Evolutionary conservation across 2,888 invertebrate genomes (phyloP), one percentile per base, ranked within the genome.

Genomic region (Meteorus colon): DNA sequence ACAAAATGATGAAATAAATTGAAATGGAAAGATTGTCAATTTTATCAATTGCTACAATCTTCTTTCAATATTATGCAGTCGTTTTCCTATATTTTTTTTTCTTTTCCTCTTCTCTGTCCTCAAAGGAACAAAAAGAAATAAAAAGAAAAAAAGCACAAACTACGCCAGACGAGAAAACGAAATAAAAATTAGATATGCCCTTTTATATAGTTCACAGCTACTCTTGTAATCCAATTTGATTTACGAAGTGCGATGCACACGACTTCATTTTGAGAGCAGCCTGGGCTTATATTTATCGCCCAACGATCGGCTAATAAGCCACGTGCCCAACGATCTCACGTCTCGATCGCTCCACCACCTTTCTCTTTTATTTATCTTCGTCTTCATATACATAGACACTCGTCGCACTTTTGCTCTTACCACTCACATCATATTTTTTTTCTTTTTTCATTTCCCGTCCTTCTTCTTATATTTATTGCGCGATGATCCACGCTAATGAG

Each of bases 241-340:
- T 75, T 75, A 75, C 67, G 60, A 60, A 45, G 75, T 75, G 72
- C 66, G 55, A 75, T 75, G 75, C 75, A 72, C 66, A 75, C 34
- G 71, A 67, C 75, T 75, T 75, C 31, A 75, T 75, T 72, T 75
- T 59, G 27, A 41, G 59, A 34, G 67, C 59, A 65, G 67, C 45
- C 55, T 60, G 51, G 41, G 65, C 48, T 73, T 76, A 63, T 76
- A 76, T 76, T 76, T 72, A 76, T 76, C 76, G 72, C 67, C 67
- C 75, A 75, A 71, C 72, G 72, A 75, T 75, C 75, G 67, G 72
- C 75, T 75, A 75, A 81, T 80, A 80, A 81, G 79, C 80, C 80
- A 81, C 81, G 78, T 78, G 79, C 81, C 80, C 77, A 75, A 71
- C 80, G 37, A 77, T 77, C 77, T 78, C 75, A 71, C 77, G 29